A percentile compares a stretch with the other conserved stretches of the same genome.
Evolutionary conservation across 2,797 vertebrate genomes (phyloP).

Genomic region (Notolepis coatsorum): DNA sequence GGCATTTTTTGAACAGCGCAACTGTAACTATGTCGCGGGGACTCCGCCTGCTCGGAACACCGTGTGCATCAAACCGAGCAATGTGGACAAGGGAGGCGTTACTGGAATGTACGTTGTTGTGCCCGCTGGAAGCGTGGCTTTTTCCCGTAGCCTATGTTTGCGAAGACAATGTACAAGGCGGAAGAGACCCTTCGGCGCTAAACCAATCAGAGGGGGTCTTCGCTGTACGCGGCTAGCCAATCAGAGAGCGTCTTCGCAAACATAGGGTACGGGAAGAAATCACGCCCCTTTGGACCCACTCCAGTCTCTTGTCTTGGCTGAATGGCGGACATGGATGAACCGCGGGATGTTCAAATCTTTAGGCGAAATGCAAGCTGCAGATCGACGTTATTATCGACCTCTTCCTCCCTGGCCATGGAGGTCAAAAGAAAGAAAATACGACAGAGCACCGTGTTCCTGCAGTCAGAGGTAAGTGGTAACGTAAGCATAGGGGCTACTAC

Average conservation of each 20-base stretch:
- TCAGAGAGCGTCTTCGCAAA: too few relatives aligned
- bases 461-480: constrained; percentile 69
- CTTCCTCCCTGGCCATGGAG: constrained; percentile 83
- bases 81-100: not conserved
- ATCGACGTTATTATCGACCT: constrained; percentile 59
- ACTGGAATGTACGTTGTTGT: constrained; percentile 18
- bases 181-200: not conserved
- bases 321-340: constrained; percentile 64
- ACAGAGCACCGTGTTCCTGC: constrained; percentile 72
- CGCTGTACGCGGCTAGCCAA: too few relatives aligned
- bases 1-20: not conserved
- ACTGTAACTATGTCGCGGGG: not conserved
- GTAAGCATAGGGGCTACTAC: not conserved
- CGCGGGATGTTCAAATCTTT: constrained; percentile 82
- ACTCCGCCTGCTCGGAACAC: not conserved
- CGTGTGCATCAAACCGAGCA: not conserved
- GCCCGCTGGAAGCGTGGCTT: too few relatives aligned
- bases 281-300: not conserved
- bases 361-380: constrained; percentile 51
- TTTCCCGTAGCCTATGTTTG: not conserved
- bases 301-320: not conserved
- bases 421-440: constrained; percentile 83
- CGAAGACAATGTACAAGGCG: accelerated
- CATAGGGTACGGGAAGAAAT: too few relatives aligned
- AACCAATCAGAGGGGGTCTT: constrained; percentile 50